Conservation (phyloP, 1,140 invertebrate species). For the Cherax quadricarinatus region DNA sequence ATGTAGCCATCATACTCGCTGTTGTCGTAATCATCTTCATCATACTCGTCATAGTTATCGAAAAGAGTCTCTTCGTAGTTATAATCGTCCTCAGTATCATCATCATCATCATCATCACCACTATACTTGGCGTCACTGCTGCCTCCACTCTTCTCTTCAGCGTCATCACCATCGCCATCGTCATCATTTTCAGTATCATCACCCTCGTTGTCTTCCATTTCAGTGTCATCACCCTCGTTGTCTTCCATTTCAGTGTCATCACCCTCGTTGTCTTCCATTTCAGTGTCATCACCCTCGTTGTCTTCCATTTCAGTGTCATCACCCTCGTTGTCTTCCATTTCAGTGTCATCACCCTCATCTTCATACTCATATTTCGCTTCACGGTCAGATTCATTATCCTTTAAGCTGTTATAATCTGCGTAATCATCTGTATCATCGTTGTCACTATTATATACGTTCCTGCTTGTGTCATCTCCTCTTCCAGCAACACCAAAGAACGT, state of each 20-base stretch:
- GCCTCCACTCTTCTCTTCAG: neutral
- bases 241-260: neutral
- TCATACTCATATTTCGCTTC: too few species aligned
- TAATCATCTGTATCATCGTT: too few species aligned
- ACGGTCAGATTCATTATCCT: neutral
- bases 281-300: neutral
- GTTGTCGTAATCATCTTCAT: neutral
- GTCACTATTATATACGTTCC: too few species aligned
- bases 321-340: neutral
- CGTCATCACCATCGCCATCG: neutral
- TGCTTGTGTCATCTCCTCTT: too few species aligned
- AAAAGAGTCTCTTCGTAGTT: neutral
- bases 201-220: neutral
- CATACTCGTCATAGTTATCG: neutral
- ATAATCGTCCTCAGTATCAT: slow-evolving; percentile 3
- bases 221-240: neutral
- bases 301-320: neutral
- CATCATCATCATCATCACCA: slow-evolving; percentile 4
- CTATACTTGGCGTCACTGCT: neutral
- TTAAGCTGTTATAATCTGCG: neutral
- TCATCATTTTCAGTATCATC: neutral
- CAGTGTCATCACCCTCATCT: too few species aligned
- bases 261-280: neutral
- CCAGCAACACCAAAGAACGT: too few species aligned
- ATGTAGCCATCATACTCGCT: neutral